Evolutionary conservation across 2,797 vertebrate species (phyloP).

Genomic region (Notoglanidium macrostoma): DNA sequence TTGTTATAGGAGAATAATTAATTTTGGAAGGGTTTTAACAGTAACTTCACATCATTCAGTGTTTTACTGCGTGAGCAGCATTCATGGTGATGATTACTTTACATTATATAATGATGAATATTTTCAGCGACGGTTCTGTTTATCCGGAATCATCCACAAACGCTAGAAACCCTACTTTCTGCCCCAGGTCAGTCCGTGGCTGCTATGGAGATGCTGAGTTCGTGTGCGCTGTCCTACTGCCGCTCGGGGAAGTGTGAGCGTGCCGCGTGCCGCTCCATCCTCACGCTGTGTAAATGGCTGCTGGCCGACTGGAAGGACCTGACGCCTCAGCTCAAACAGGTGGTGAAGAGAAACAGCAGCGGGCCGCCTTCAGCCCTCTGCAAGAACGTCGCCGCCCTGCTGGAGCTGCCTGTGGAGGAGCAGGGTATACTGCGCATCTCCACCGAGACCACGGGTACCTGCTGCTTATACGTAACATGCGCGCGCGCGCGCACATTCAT

Average conservation of each 20-base stretch:
- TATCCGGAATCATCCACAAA: too few relatives aligned
- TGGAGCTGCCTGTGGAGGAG: slow-evolving; percentile 76
- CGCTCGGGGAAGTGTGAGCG: slow-evolving; percentile 89
- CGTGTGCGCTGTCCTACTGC: slow-evolving; percentile 90
- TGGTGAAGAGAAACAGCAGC: slow-evolving; percentile 71
- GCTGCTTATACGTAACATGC: too few relatives aligned
- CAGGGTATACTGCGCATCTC: slow-evolving; percentile 73
- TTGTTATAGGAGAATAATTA: too few relatives aligned
- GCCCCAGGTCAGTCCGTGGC: slow-evolving; percentile 86
- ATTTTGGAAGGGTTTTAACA: too few relatives aligned
- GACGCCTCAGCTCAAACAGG: slow-evolving; percentile 92
- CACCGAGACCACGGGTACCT: slow-evolving; percentile 75
- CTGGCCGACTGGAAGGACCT: slow-evolving; percentile 98
- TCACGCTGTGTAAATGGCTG: slow-evolving; percentile 96
- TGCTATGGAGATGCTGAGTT: slow-evolving; percentile 98
- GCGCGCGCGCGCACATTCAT: too few relatives aligned
- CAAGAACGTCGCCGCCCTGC: slow-evolving; percentile 72
- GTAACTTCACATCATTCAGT: too few relatives aligned
- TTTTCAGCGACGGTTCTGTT: too few relatives aligned
- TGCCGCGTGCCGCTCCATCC: slow-evolving; percentile 91
- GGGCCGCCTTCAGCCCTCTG: slow-evolving; percentile 68
- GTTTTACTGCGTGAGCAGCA: too few relatives aligned
- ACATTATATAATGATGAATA: too few relatives aligned
- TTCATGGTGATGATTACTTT: too few relatives aligned
- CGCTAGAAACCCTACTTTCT: not conserved